Evolutionary conservation across 2,113 vertebrate species (phyloP).

Genomic region (Albula glossodonta): DNA sequence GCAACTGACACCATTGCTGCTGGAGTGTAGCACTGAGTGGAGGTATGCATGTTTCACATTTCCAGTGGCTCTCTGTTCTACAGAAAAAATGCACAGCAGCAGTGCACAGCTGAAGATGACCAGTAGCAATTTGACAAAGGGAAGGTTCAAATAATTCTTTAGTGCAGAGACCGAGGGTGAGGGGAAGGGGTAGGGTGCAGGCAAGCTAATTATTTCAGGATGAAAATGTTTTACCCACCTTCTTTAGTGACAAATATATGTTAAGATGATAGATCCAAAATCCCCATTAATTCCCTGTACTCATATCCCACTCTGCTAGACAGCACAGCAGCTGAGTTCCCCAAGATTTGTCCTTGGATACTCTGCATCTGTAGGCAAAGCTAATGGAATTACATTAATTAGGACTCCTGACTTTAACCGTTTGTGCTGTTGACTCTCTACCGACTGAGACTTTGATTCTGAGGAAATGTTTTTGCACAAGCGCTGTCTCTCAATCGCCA

Average conservation of each 20-base stretch:
- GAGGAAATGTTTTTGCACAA: background rate
- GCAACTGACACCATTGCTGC: slow-evolving; percentile 55
- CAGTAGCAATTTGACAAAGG: background rate
- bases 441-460: background rate
- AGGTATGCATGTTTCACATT: background rate
- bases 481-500: background rate
- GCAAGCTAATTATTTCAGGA: too few species aligned
- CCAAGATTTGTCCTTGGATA: background rate
- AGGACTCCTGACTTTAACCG: background rate
- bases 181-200: too few species aligned
- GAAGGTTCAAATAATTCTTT: too few species aligned
- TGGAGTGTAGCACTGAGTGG: slow-evolving; percentile 46
- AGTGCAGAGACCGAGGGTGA: too few species aligned
- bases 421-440: background rate
- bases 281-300: background rate
- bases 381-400: background rate
- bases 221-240: too few species aligned
- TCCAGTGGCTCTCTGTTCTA: background rate
- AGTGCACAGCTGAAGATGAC: background rate
- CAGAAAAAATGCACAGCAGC: background rate
- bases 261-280: background rate
- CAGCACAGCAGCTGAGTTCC: background rate
- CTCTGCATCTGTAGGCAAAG: background rate
- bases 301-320: background rate
- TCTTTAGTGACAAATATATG: too few species aligned